Conservation (phyloP, 2,797 vertebrate species). For the Chelmon rostratus region DNA sequence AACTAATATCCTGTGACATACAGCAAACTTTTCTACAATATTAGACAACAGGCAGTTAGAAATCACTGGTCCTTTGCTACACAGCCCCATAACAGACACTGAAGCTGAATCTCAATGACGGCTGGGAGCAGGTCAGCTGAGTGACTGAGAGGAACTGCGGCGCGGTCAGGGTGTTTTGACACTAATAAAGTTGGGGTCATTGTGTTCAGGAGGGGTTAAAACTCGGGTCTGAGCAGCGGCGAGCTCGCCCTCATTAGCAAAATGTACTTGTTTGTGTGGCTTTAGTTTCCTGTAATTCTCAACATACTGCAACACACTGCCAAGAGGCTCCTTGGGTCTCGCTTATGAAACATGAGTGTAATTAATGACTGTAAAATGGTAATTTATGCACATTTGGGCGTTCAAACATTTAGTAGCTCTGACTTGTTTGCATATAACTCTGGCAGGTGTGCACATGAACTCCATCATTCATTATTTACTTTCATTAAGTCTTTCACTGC, state of each 20-base stretch:
- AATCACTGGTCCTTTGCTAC: neutral
- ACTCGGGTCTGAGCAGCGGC: conserved; percentile 4
- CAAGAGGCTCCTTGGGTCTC: conserved; percentile 4
- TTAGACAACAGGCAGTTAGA: neutral
- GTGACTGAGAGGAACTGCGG: conserved; percentile 22
- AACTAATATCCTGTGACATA: conserved; percentile 1
- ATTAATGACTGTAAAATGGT: conserved; percentile 31
- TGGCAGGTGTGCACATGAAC: conserved; percentile 38
- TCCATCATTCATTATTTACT: conserved; percentile 21
- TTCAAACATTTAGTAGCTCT: conserved; percentile 41
- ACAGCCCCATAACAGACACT: neutral
- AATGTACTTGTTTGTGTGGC: neutral
- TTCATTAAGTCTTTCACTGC: conserved; percentile 11
- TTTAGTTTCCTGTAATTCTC: conserved; percentile 19
- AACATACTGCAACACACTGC: neutral
- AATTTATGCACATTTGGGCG: conserved; percentile 45
- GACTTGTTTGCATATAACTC: conserved; percentile 34
- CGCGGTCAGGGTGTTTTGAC: conserved; percentile 26
- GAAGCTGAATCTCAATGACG: neutral
- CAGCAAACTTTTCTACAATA: neutral
- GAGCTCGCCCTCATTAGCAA: conserved; percentile 43
- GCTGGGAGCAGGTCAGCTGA: conserved; percentile 8
- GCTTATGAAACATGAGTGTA: conserved; percentile 35
- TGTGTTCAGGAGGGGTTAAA: conserved; percentile 22
- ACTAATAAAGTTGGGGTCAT: conserved; percentile 44